Evolutionary conservation across 1,140 invertebrate genomes (phyloP), one percentile per base, ranked within the genome.

Genomic region (Dreissena rostriformis): DNA sequence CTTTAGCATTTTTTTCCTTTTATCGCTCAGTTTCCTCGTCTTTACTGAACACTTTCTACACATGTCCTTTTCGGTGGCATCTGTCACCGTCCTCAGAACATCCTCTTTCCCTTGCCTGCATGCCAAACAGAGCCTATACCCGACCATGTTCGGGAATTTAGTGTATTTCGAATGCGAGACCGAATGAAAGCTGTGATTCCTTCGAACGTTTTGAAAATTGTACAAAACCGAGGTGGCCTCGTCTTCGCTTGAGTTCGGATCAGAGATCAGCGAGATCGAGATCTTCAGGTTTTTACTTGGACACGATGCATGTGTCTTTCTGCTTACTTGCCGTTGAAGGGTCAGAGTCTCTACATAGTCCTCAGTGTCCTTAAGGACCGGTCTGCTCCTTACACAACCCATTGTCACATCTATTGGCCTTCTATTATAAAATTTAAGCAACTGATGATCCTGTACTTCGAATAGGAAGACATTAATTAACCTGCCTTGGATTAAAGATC

Each of bases 141-240:
- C 86, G 28, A 77, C 74, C 86, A 83, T 84, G 28, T 84, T 84
- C 28, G 86, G 86, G 68, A 84, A 87, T 61, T 82, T 82, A 2
- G 74, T 82, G 52, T 22, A 83, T 22, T 19, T 19, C 4, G 81
- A 49, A 28, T 24, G 67, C 7, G 72, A 83, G 11, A 72, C 68
- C 15, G 71, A 66, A 2, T 57, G 55, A 63, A 71, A 72, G 28
- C 51, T 72, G 17, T 61, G 55, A 73, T 51, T 74, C 51, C 68
- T 78, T 53, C 80, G 68, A 5, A n/a, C n/a, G 61, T 51, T 63
- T 26, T 78, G 75, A 26, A 72, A 71, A 17, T 71, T 49, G 26
- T 66, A 61, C 15, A 57, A 78, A 10, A 73, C 17, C 4, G 55
- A 26, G 0, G 53, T 61, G 5, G 82, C n/a, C 15, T 81, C 70